Percentiles rank a stretch among this genome's conserved stretches.
Conservation (phyloP, 2,888 invertebrate species). For the Aleiodes testaceus region DNA sequence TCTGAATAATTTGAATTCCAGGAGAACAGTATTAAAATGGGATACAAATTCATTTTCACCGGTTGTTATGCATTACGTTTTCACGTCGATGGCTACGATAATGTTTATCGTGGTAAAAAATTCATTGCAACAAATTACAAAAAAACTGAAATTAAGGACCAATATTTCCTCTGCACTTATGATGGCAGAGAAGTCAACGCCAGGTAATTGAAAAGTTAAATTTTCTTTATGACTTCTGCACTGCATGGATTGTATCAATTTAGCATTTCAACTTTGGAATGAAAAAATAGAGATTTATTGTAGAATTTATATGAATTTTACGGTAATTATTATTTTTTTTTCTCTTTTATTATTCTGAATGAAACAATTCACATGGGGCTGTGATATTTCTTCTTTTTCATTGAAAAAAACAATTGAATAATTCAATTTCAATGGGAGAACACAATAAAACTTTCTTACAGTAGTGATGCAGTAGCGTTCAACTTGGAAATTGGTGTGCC, state of each 20-base stretch:
- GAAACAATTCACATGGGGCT: no score
- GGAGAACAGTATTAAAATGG: conserved; percentile 42
- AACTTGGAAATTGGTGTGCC: conserved; percentile 47
- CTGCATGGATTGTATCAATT: conserved; percentile 11
- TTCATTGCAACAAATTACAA: conserved; percentile 46
- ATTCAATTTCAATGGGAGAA: conserved; percentile 6
- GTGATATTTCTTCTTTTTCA: neutral
- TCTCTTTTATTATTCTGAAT: neutral
- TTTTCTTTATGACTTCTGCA: conserved; percentile 10
- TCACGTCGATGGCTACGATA: conserved; percentile 42
- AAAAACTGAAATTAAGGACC: conserved; percentile 45
- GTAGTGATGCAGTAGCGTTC: conserved; percentile 51
- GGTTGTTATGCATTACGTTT: conserved; percentile 53
- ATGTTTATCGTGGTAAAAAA: conserved; percentile 42
- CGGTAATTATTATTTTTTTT: neutral
- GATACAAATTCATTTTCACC: conserved; percentile 49
- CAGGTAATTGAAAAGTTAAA: conserved; percentile 33
- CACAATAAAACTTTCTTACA: conserved; percentile 46
- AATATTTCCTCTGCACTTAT: conserved; percentile 47
- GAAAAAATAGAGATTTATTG: neutral
- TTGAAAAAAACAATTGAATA: conserved; percentile 1
- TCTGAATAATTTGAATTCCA: conserved; percentile 32
- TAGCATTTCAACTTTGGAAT: no score
- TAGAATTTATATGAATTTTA: neutral
- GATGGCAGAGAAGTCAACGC: conserved; percentile 33